A percentile compares a stretch with the other conserved stretches of the same genome.
These are phyloP conservation scores for Picathartes gymnocephalus DNA, from an alignment of 2,113 vertebrate genomes.

Conservation along the genomic window DNA sequence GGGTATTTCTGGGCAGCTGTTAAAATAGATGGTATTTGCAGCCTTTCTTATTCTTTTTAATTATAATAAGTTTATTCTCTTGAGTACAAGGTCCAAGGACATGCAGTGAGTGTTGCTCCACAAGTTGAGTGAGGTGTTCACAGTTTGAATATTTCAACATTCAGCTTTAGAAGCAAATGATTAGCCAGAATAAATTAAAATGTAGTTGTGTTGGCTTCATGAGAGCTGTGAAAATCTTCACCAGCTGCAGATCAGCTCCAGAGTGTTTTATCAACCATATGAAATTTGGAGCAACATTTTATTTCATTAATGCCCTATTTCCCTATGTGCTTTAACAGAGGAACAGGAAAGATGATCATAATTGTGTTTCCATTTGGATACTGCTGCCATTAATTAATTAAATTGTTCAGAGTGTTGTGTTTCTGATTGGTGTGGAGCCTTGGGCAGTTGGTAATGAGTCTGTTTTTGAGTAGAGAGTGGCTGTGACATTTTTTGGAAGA, in stretches of 20 bases:
- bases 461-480: slow-evolving; percentile 61
- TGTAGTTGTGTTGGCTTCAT: not conserved
- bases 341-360: not conserved
- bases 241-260: not conserved
- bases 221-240: not conserved
- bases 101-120: not conserved
- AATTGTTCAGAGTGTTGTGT: not conserved
- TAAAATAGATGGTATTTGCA: not conserved
- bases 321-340: not conserved
- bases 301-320: not conserved
- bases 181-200: not conserved
- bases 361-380: not conserved
- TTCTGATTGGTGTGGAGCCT: not conserved
- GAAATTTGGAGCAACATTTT: not conserved
- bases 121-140: not conserved
- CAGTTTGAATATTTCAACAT: not conserved
- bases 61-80: not conserved
- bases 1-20: not conserved
- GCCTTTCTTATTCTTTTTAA: not conserved
- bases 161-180: not conserved
- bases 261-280: not conserved
- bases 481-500: slow-evolving; percentile 84
- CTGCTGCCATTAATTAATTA: not conserved
- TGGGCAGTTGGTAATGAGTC: not conserved
- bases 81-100: not conserved